Evolutionary conservation across 2,888 invertebrate genomes (phyloP), one percentile per base, ranked within the genome.

Genomic region (Drosophila macrospina): DNA sequence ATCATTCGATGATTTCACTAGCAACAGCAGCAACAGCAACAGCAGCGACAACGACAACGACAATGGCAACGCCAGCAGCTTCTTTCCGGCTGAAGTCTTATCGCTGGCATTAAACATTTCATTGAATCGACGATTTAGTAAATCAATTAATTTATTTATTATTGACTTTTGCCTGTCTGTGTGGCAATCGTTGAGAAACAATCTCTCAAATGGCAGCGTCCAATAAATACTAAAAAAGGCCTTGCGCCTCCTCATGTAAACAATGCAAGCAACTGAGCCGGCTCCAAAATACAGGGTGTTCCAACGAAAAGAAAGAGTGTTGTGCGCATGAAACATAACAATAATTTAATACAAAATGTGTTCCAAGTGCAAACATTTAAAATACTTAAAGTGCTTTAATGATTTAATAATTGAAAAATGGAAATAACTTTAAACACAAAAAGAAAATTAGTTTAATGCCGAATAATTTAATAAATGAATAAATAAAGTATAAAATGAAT

Each of bases 91-190:
- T 41, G 44, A 50, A 47, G 37, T 61, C 73, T 80, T 80, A 83
- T 83, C 80, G 71, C 57, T 48, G 67, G 74, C 57, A 61, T 74
- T 66, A 62, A 69, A 73, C 73, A 69, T 79, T 74, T 62, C 70
- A 67, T 69, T 80, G 71, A 80, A 54, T 39, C 75, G 52, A 50
- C 71, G 71, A 55, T 78, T 82, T 69, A 74, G 71, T 72, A 82
- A 88, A 73, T 86, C 86, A 84, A 86, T 83, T 88, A 88, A 84
- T 88, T 88, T 70, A 86, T 88, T 85, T 81, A 79, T 74, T 73
- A 74, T 78, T 78, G 73, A 60, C 68, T 68, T 41, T 42, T 37
- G 56, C 56, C 60, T 57, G 86, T 66, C 73, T 85, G 77, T 85
- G 86, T 69, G 79, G 79, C 76, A 82, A 82, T 80, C 79, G 73